Base-by-base conservation (phyloP, 2,797 vertebrate genomes). In the Gallirallus australis region DNA sequence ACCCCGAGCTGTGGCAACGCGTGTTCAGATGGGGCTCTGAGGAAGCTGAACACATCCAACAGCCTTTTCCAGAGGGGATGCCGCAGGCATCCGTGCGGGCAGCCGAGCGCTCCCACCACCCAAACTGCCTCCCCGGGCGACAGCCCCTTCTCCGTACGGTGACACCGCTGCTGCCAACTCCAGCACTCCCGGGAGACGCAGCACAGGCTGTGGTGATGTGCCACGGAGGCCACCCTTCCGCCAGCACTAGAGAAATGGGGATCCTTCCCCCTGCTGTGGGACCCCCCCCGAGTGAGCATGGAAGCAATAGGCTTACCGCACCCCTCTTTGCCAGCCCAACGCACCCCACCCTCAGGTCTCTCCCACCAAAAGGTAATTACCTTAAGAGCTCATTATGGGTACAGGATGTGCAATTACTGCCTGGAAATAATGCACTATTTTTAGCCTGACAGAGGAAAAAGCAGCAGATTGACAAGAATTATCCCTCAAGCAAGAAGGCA, bases 331-430 rank as follows among this genome's bases (percentile, higher is more conserved):
- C 0, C 79, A 90, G 57, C 68, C 53, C 3, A 31, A 54, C 85
- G 6, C 73, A 11, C 76, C 75, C 57, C 2, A 4, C 39, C 80
- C 27, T 33, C 82, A n/a, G 90, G 82, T 63, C 92, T 5, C 61
- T 48, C 63, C 66, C 85, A 81, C 86, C 78, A 2, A 45, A 95
- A 83, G 85, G 89, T 96, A 95, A 97, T 97, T 91, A 96, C 89
- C 92, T 72, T 27, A 78, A 70, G 96, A 91, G 93, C 95, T 97
- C 93, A 13, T 96, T 81, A 83, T 0, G 30, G 5, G 86, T 53
- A 1, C 91, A 68, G 94, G 84, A 93, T 91, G 95, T 89, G 89
- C 79, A 50, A 82, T 88, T 81, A 86, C 86, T 91, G 96, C 93
- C 92, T 91, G 94, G 69, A 86, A 93, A 82, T 69, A 45, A 60